These are phyloP conservation scores for Girardia tigrina DNA, from an alignment of 2,888 invertebrate genomes.

Conservation along the genomic window DNA sequence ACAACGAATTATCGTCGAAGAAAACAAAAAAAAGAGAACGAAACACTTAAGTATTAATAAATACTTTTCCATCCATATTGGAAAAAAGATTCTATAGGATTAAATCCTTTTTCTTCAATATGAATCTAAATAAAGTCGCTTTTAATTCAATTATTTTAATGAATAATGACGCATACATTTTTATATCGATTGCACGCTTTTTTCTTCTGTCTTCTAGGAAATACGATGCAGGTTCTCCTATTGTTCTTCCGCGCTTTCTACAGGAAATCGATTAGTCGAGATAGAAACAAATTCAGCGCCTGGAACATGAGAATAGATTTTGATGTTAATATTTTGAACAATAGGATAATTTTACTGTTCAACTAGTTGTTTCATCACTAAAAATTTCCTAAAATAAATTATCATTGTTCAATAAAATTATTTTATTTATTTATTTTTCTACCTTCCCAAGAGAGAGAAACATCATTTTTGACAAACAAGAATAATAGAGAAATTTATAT, in stretches of 20 bases:
- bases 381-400: no score
- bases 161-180: neutral
- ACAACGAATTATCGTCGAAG: neutral
- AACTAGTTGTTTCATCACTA: neutral
- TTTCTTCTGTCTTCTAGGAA: neutral
- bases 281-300: slow-evolving; percentile 19
- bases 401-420: no score
- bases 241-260: slow-evolving; percentile 8
- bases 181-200: slow-evolving; percentile 15
- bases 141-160: slow-evolving; percentile 3
- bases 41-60: neutral
- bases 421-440: no score
- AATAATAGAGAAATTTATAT: no score
- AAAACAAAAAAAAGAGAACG: neutral
- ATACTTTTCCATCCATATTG: neutral
- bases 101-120: no score
- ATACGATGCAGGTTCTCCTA: neutral
- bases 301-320: slow-evolving; percentile 17
- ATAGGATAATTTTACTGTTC: slow-evolving; percentile 11
- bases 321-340: slow-evolving; percentile 7
- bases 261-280: slow-evolving; percentile 20
- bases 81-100: neutral
- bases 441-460: no score
- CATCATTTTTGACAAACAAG: no score
- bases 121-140: neutral